Evolutionary conservation across 2,888 invertebrate species (phyloP).

Genomic region (Bellardia pandia): DNA sequence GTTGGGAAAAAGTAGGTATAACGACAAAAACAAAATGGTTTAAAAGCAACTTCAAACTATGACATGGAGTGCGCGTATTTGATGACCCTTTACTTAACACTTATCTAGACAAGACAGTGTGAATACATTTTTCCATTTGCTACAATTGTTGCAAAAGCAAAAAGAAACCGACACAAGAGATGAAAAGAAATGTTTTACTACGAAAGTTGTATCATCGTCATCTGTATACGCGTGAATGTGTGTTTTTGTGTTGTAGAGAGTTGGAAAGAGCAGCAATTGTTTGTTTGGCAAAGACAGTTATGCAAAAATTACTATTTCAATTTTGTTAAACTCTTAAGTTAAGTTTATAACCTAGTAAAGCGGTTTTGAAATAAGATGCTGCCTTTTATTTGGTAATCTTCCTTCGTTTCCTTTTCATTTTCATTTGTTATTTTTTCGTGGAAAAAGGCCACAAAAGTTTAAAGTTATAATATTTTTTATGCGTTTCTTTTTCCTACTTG

Average conservation of each 20-base stretch:
- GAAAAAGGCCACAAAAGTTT: conserved; percentile 63
- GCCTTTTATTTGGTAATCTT: conserved; percentile 35
- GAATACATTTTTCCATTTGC: conserved; percentile 66
- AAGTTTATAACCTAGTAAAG: conserved; percentile 69
- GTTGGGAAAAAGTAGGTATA: neutral
- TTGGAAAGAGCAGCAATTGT: conserved; percentile 47
- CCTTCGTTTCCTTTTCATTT: conserved; percentile 30
- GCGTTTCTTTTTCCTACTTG: neutral
- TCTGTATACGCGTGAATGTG: neutral
- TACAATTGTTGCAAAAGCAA: conserved; percentile 39
- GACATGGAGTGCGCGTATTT: conserved; percentile 70
- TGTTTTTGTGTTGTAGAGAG: neutral
- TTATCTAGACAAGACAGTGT: conserved; percentile 71
- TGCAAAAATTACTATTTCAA: conserved; percentile 73
- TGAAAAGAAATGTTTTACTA: conserved; percentile 26
- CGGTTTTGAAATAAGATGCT: conserved; percentile 66
- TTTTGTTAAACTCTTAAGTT: conserved; percentile 65
- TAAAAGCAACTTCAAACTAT: conserved; percentile 63
- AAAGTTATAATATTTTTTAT: conserved; percentile 38
- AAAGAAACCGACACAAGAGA: conserved; percentile 6
- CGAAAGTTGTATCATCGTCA: conserved; percentile 32
- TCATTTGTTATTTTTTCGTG: conserved; percentile 27
- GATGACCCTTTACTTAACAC: conserved; percentile 73
- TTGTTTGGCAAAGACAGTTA: conserved; percentile 69
- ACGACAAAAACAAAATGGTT: conserved; percentile 53